Evolutionary conservation across 1,140 invertebrate species (phyloP).

Genomic region (Drosophila neocordata): DNA sequence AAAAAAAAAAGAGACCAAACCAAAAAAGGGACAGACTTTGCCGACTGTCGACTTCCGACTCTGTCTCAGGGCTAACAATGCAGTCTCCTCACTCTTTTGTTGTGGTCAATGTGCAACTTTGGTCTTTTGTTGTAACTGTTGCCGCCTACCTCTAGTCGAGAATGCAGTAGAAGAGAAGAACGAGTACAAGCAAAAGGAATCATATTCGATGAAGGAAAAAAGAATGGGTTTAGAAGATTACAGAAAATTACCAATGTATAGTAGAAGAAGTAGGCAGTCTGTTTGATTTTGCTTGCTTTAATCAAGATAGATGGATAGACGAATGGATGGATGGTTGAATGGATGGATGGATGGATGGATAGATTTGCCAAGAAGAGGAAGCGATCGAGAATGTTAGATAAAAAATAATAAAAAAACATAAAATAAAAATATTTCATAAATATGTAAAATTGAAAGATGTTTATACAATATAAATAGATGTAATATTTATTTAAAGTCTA

Average conservation of each 20-base stretch:
- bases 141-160: slow-evolving; percentile 13
- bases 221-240: background rate
- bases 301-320: slow-evolving; percentile 53
- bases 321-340: slow-evolving; percentile 16
- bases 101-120: slow-evolving; percentile 49
- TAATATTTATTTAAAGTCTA: too few relatives aligned
- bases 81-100: slow-evolving; percentile 48
- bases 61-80: slow-evolving; percentile 53
- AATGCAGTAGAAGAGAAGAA: background rate
- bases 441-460: background rate
- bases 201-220: background rate
- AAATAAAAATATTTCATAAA: background rate
- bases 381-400: slow-evolving; percentile 7
- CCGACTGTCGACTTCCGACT: slow-evolving; percentile 12
- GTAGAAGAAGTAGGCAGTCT: slow-evolving; percentile 30
- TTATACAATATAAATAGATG: background rate
- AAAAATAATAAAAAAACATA: background rate
- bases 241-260: slow-evolving; percentile 38
- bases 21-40: slow-evolving; percentile 6
- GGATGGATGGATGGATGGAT: slow-evolving; percentile 17
- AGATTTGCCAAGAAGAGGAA: slow-evolving; percentile 24
- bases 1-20: slow-evolving; percentile 14
- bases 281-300: slow-evolving; percentile 49
- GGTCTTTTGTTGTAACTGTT: slow-evolving; percentile 60
- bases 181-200: background rate